These are phyloP conservation scores for Syritta pipiens DNA, from an alignment of 2,888 invertebrate species.

Conservation along the genomic window DNA sequence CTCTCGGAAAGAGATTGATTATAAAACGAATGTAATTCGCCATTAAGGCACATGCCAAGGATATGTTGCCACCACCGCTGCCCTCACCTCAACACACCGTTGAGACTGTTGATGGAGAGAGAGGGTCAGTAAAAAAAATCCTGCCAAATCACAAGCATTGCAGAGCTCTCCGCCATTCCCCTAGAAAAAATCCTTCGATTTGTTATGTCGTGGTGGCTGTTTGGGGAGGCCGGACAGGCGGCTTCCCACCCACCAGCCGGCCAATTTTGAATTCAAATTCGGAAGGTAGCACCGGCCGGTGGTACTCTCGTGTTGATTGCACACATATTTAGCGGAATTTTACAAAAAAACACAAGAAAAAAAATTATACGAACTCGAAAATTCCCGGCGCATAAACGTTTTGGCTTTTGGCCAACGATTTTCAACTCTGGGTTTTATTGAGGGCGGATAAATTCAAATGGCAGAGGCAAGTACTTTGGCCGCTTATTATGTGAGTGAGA, in stretches of 20 bases:
- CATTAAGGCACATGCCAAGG: slow-evolving; percentile 5
- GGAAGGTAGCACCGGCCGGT: slow-evolving; percentile 27
- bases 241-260: slow-evolving; percentile 7
- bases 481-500: slow-evolving; percentile 32
- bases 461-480: slow-evolving; percentile 42
- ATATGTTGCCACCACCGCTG: background rate
- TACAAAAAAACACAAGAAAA: slow-evolving; percentile 15
- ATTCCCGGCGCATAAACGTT: slow-evolving; percentile 55
- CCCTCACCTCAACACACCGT: no score
- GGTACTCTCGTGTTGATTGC: slow-evolving; percentile 54
- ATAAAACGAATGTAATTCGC: slow-evolving; percentile 2
- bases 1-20: slow-evolving; percentile 20
- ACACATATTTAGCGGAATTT: slow-evolving; percentile 58
- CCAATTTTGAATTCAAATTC: slow-evolving; percentile 31
- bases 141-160: slow-evolving; percentile 47
- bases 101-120: no score
- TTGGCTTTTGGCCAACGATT: slow-evolving; percentile 61
- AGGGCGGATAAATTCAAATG: slow-evolving; percentile 62
- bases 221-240: no score
- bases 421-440: slow-evolving; percentile 61
- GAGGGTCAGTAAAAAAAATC: no score
- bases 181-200: slow-evolving; percentile 26
- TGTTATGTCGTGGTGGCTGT: no score
- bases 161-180: no score
- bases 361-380: no score